Evolutionary conservation across 2,888 invertebrate genomes (phyloP).

Genomic region (Agrotis puta): DNA sequence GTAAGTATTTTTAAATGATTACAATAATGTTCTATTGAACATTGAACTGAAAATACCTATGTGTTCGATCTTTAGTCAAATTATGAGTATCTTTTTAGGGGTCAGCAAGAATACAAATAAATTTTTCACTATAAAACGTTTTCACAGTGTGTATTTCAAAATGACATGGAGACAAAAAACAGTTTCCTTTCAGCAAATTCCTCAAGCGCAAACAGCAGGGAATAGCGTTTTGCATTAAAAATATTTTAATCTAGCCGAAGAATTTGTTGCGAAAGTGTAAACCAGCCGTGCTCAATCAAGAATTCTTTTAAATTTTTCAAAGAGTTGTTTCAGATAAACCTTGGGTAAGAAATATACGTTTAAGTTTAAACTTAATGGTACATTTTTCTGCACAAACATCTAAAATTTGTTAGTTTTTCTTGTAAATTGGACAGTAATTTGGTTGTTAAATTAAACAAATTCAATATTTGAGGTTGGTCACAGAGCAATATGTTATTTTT

Average conservation of each 20-base stretch:
- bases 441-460: too few relatives aligned
- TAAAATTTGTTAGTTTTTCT: not conserved
- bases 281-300: slow-evolving; percentile 44
- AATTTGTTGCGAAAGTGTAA: slow-evolving; percentile 58
- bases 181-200: slow-evolving; percentile 30
- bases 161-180: slow-evolving; percentile 32
- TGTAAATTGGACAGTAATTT: too few relatives aligned
- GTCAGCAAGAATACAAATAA: not conserved
- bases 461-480: too few relatives aligned
- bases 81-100: not conserved
- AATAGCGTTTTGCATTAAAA: slow-evolving; percentile 54
- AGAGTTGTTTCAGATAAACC: slow-evolving; percentile 6
- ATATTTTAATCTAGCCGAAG: slow-evolving; percentile 57
- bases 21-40: too few relatives aligned
- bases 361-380: not conserved
- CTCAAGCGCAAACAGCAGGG: slow-evolving; percentile 29
- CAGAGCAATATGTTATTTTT: too few relatives aligned
- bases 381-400: not conserved
- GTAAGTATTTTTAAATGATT: too few relatives aligned
- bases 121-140: not conserved
- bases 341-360: slow-evolving; percentile 1
- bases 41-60: too few relatives aligned
- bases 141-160: slow-evolving; percentile 4
- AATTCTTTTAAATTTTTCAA: slow-evolving; percentile 55
- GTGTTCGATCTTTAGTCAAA: not conserved